Evolutionary conservation across 2,888 invertebrate species (phyloP), one percentile per base, ranked within the genome.

Genomic region (Stenurella melanura): DNA sequence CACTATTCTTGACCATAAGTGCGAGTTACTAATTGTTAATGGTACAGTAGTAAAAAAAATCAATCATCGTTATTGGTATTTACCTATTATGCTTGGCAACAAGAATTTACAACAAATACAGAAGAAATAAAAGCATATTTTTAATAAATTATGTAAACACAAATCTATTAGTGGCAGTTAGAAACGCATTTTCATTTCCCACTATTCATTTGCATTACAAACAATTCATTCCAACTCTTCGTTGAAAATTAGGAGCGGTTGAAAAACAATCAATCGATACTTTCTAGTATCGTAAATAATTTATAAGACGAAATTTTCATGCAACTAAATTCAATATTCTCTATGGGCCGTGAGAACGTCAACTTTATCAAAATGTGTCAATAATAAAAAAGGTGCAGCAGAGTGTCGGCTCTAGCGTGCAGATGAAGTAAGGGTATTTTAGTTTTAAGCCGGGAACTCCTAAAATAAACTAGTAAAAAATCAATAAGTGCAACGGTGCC

Each of bases 391-490:
- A 80, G 79, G 79, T 79, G 77, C 79, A 78, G 77, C 79, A 74
- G 74, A 74, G 79, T 79, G 77, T 78, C 76, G 78, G 67, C 34
- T 64, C 69, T 74, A 68, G 61, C 68, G 63, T 70, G 61, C 69
- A 63, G 69, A 63, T 63, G 68, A 61, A 56, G 67, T 79, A 68
- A 77, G 79, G 79, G 79, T 78, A 80, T 81, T 83, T 83, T 78
- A 81, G 83, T 83, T 83, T 83, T 82, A 80, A 83, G 81, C 83
- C 77, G 80, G 79, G 79, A 85, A 85, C 84, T 86, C 86, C 86
- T 86, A 86, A 86, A 86, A 86, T 86, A 86, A 72, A 86, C 85
- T 81, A 81, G 83, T 82, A 85, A 86, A 86, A 85, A 86, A 86
- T 86, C 86, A 86, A 86, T 86, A 86, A 85, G 83, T 86, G 86